Evolutionary conservation across 1,140 invertebrate species (phyloP), one percentile per base, ranked within the genome.

Genomic region (Drepana arcuata): DNA sequence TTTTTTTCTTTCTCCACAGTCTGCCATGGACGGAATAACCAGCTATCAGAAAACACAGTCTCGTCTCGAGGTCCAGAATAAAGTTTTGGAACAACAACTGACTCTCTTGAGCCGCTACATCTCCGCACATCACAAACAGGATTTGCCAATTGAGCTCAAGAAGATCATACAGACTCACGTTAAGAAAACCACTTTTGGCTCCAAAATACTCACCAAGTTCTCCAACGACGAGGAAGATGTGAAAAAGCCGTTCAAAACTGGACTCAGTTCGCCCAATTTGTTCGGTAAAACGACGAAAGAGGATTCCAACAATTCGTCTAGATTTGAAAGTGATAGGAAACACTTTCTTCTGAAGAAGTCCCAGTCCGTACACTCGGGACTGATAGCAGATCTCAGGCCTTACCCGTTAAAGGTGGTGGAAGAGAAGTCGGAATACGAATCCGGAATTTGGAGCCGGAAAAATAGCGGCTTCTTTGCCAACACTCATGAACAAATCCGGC

Each of bases 401-500:
- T 65, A 57, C 9, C 74, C 73, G 0, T 42, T 83, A 9, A 73
- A 68, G 39, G 58, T 72, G 0, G 28, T 82, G 7, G 74, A 84
- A 15, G 82, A 83, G 35, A 68, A 54, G 18, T 38, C n/a, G 9
- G 65, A 70, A 33, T 69, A 14, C 89, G 0, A 59, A 59, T n/a
- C n/a, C n/a, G 33, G 68, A 74, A 32, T 31, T n/a, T 71, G 0
- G 59, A 65, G 0, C 57, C 40, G 14, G 67, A 54, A 21, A 60
- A 26, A 52, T 12, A 35, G 88, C 0, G 85, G 86, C 0, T 89
- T 88, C 42, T 90, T 90, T 31, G 86, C 87, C 0, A 88, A 83
- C 42, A 88, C 88, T 2, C 88, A 90, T 54, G 88, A 87, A 55
- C 87, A 90, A 37, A 89, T 90, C 21, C 70, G 85, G 4, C 86